phyloP scores from a whole-genome alignment of 2,888 invertebrate genomes.

The Pachymerium ferrugineum region DNA sequence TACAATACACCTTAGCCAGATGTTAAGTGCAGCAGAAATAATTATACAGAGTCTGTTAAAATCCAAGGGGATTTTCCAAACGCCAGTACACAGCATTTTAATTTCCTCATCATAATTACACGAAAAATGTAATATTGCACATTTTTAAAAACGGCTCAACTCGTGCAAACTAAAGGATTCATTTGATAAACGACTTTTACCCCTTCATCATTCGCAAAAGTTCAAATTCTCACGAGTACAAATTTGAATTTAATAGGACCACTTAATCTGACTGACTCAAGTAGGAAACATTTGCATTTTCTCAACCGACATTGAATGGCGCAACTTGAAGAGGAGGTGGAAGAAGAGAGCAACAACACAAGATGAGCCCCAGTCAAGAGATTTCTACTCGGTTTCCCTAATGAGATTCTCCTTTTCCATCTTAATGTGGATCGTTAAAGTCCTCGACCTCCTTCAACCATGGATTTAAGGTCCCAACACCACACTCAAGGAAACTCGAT shows the following conservation, averaged over 20 bases:
- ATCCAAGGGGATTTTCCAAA: no score
- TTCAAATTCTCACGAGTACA: background rate
- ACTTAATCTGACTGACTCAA: background rate
- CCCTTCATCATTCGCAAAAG: background rate
- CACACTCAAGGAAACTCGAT: background rate
- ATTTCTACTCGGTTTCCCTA: background rate
- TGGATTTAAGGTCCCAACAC: conserved; percentile 7
- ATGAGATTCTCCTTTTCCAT: background rate
- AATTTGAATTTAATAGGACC: background rate
- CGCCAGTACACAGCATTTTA: no score
- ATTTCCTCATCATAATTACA: no score
- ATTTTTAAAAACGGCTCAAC: no score
- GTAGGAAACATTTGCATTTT: background rate
- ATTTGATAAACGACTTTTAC: background rate
- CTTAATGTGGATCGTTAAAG: conserved; percentile 7
- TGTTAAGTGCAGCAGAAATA: no score
- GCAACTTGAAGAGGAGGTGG: no score
- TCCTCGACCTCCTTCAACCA: background rate
- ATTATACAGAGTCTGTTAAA: no score
- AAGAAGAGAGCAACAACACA: background rate
- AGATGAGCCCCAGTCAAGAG: background rate
- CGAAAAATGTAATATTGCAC: no score
- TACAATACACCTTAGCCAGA: no score
- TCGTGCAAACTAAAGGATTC: no score
- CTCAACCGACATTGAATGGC: background rate